Evolutionary conservation across 1,140 invertebrate species (phyloP), one percentile per base, ranked within the genome.

Genomic region (Drosophila pallidifrons): DNA sequence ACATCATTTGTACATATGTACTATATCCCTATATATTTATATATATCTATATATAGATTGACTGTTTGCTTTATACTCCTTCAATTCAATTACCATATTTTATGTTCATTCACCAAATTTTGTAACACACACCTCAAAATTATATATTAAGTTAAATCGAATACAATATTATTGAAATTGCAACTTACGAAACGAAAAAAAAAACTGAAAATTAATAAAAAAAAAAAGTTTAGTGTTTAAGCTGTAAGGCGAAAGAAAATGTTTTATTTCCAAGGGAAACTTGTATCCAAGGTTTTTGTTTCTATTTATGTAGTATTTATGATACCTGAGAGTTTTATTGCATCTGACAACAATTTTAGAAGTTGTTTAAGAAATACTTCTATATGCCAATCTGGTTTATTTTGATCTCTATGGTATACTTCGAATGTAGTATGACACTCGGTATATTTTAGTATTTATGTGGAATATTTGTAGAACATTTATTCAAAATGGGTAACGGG

Each of bases 101-200:
- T 47, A 35, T 51, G 49, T 32, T 51, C 47, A 35, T 47, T 51
- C 47, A 63, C 6, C 16, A 51, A 47, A 49, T 49, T 61, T 13
- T 60, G 45, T 16, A 32, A 20, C 28, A 10, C 58, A 49, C 58
- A 60, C 28, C 15, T 2, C n/a, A 47, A 32, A 25, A 61, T 47
- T 47, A 30, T 54, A 13, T 54, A 54, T 54, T 54, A 57, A 55
- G 52, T 55, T 55, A 16, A 35, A 16, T 60, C 28, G 15, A 54
- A 15, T 15, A 54, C 13, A 54, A 54, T 11, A 46, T 46, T 46
- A 16, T 2, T 46, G 57, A 38, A 57, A 57, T 57, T 57, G 57
- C 15, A 13, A 43, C 5, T 43, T 64, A 25, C 4, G 30, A 52
- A 32, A 63, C 38, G 5, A 51, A 63, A 10, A 51, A 63, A 10